Evolutionary conservation across 2,113 vertebrate genomes (phyloP).

Genomic region (Zonotrichia leucophrys): DNA sequence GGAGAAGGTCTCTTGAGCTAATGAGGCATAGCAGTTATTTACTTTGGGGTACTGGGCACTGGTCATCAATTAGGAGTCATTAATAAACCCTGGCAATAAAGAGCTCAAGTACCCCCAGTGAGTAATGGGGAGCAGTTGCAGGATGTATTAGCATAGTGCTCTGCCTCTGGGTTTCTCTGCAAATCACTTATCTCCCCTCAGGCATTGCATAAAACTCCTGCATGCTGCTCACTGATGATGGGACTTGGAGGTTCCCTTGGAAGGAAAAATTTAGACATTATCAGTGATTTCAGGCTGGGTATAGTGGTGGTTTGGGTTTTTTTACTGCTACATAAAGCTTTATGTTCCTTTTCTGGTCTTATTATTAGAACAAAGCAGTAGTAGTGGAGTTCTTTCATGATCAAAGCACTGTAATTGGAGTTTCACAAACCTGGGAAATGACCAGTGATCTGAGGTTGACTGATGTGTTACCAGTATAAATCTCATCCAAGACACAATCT

Average conservation of each 20-base stretch:
- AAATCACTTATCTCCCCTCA: neutral
- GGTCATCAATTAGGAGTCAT: slow-evolving; percentile 57
- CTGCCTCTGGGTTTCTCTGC: slow-evolving; percentile 46
- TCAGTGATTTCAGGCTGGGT: neutral
- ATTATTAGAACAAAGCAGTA: neutral
- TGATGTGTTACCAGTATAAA: neutral
- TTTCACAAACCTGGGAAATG: slow-evolving; percentile 16
- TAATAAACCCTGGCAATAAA: slow-evolving; percentile 63
- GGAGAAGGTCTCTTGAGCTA: slow-evolving; percentile 51
- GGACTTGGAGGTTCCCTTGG: neutral
- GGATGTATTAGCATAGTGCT: slow-evolving; percentile 39
- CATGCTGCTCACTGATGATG: neutral
- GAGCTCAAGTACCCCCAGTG: slow-evolving; percentile 36
- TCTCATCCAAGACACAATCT: neutral
- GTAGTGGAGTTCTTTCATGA: neutral
- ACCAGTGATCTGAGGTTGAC: neutral
- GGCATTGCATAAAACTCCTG: slow-evolving; percentile 36
- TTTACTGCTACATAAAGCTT: neutral
- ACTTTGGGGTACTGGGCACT: slow-evolving; percentile 56
- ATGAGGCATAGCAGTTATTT: slow-evolving; percentile 62
- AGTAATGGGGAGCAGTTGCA: slow-evolving; percentile 59
- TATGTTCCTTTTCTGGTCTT: neutral
- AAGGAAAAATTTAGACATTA: neutral
- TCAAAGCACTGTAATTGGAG: neutral
- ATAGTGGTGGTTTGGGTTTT: neutral